Evolutionary conservation across 2,888 invertebrate genomes (phyloP), one percentile per base, ranked within the genome.

Genomic region (Hypsopygia costalis): DNA sequence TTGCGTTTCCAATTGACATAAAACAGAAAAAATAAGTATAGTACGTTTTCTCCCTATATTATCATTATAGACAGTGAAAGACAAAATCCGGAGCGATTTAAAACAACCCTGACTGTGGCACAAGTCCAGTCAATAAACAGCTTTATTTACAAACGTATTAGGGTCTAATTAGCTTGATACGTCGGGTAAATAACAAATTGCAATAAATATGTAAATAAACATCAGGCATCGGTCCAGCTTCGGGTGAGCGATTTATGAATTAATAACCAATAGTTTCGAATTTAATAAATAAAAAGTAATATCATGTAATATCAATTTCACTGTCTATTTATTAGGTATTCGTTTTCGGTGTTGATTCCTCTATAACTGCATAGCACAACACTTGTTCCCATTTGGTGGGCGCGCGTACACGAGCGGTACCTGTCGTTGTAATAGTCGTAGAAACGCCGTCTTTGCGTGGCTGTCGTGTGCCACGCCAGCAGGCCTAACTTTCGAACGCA

Each of bases 301-400:
- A 81, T 81, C 81, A 80, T 79, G 66, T 86, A 79, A 81, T 85
- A 87, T 82, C 86, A 82, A 83, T 81, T 85, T 88, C 87, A 86
- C 87, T 88, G 87, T 88, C 87, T 88, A 86, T 85, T 81, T 81
- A 81, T 79, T 83, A 85, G 81, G 55, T 69, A 75, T 81, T 79
- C 75, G 70, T 82, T 86, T 82, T 86, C 87, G 87, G 86, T 87
- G 87, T 88, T 85, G 85, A 85, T 86, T 88, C 87, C 87, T 86
- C 78, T 77, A 60, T 67, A 54, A 62, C 73, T 80, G 80, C 69
- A 65, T 66, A 51, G 68, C 62, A 57, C 53, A 51, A 55, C 51
- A 54, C 78, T 78, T 80, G 78, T 77, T 79, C 78, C 79, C 82
- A 80, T 78, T 72, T 47, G 76, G 74, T 69, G 46, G 42, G 43